These are phyloP conservation scores for Dendrocincla tyrannina DNA, from an alignment of 2,797 vertebrate species.

Conservation along the genomic window DNA sequence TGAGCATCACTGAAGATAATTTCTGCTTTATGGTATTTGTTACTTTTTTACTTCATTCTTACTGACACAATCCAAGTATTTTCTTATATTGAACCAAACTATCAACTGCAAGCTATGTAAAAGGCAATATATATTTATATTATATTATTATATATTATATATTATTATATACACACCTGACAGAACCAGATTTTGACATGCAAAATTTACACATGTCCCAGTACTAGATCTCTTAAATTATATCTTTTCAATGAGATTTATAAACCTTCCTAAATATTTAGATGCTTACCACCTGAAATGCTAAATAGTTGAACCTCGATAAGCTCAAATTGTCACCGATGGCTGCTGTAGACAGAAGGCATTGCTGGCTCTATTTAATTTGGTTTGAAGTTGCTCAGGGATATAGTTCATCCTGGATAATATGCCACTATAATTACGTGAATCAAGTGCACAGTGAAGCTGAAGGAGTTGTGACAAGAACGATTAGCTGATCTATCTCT, in stretches of 20 bases:
- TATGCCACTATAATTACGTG: neutral
- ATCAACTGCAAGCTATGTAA: neutral
- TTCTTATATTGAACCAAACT: neutral
- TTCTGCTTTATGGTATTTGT: neutral
- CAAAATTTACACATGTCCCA: neutral
- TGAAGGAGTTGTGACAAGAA: neutral
- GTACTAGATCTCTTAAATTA: neutral
- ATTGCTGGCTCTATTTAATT: conserved; percentile 16
- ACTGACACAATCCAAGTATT: neutral
- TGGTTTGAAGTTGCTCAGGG: conserved; percentile 4
- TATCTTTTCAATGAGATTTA: neutral
- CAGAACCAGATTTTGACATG: neutral
- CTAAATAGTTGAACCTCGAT: neutral
- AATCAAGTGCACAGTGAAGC: neutral
- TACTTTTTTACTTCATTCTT: neutral
- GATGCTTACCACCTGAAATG: neutral
- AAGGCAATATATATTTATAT: neutral
- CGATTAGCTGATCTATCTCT: neutral
- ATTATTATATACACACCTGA: neutral
- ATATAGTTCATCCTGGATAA: conserved; percentile 23
- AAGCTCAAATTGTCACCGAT: neutral
- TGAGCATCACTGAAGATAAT: neutral
- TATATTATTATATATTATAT: no score
- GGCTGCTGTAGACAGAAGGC: neutral
- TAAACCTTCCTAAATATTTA: neutral